Base-by-base conservation (phyloP, 1,140 invertebrate species). In the Drosophila subobscura region DNA sequence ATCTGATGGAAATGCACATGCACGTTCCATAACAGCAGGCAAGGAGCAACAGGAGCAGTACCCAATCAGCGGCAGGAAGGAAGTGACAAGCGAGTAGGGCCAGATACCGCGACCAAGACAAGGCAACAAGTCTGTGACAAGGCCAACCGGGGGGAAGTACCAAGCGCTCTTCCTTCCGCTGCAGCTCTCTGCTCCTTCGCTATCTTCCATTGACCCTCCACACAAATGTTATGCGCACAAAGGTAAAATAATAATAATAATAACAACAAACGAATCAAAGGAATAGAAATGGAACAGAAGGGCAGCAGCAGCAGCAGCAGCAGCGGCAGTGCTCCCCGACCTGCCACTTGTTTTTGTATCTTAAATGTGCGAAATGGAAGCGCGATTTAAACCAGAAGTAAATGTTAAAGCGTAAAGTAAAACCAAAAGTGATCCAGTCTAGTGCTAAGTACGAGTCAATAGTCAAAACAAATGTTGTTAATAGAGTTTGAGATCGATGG, bases 211-310 rank as follows among this genome's bases (percentile, higher is more conserved):
- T 51, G 22, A 40, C 16, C 4, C 40, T 33, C 29, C 25, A 42
- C 65, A 74, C 72, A 81, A 79, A 85, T 72, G 81, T 73, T 84
- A 84, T 84, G 80, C 80, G 80, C 80, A 85, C 81, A 85, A 85
- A 59, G 33, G 33, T 60, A 72, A 42, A 55, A 53, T 23, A 53
- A 42, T 14, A 52, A 72, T 33, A 58, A 46, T 57, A 73, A 20
- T 20, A 79, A 77, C 74, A 49, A 40, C 29, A 64, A 47, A 41
- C 57, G 41, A 50, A 20, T 37, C 37, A 49, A 56, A 60, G 41
- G 42, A 61, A 79, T 52, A 74, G 58, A 68, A 68, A 77, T 44
- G 57, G 33, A 25, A 41, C 40, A 57, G 50, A 55, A 14, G 33
- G 22, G 44, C 46, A n/a, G n/a, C n/a, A n/a, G n/a, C n/a, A n/a